A percentile compares a stretch with the other conserved stretches of the same genome.
Conservation (phyloP, 2,797 vertebrate species). For the Varecia variegata region DNA sequence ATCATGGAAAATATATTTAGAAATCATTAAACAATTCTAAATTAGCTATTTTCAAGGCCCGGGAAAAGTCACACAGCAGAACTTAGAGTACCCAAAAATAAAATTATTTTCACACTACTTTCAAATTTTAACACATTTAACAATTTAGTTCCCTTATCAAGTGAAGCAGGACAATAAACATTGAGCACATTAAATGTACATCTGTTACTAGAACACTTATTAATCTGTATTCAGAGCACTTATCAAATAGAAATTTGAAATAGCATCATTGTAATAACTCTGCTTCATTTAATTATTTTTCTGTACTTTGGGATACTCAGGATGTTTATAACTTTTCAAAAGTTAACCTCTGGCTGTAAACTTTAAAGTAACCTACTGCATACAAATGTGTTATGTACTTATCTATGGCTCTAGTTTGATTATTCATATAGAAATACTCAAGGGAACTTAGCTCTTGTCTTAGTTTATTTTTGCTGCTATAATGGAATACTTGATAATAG, state of each 20-base stretch:
- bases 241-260: slow-evolving; percentile 52
- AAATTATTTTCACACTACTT: slow-evolving; percentile 57
- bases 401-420: background rate
- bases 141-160: slow-evolving; percentile 62
- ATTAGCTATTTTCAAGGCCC: background rate
- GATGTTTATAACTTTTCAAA: background rate
- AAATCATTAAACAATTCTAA: slow-evolving; percentile 28
- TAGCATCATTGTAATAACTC: background rate
- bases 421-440: slow-evolving; percentile 10
- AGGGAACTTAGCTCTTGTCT: background rate
- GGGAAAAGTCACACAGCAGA: background rate
- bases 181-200: slow-evolving; percentile 51
- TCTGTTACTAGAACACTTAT: slow-evolving; percentile 41
- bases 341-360: slow-evolving; percentile 20
- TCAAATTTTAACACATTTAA: slow-evolving; percentile 73
- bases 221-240: slow-evolving; percentile 64
- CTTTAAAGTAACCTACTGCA: background rate
- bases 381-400: background rate
- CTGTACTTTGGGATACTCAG: background rate
- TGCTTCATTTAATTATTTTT: slow-evolving; percentile 36
- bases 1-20: background rate
- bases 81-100: background rate
- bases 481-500: background rate
- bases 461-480: background rate
- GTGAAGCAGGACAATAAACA: slow-evolving; percentile 56